Conservation (phyloP, 2,113 vertebrate species). For the Crotalus helleri region DNA sequence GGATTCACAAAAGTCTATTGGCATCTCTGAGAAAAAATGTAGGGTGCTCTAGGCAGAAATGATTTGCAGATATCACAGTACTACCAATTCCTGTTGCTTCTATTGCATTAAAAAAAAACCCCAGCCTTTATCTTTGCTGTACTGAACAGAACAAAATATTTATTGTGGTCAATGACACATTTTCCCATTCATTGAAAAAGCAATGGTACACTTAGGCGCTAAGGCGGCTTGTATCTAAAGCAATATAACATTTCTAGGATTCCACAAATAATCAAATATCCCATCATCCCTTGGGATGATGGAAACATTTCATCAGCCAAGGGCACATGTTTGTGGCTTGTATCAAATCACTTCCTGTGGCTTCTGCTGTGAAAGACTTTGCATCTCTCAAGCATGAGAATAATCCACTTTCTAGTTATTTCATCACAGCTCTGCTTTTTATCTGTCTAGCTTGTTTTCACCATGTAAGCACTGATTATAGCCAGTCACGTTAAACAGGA, state of each 20-base stretch:
- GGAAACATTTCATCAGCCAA: slow-evolving; percentile 1
- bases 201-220: background rate
- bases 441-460: background rate
- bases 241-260: background rate
- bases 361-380: background rate
- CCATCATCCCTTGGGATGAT: background rate
- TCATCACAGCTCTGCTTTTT: background rate
- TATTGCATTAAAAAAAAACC: background rate
- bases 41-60: background rate
- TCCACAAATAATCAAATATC: background rate
- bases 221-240: background rate
- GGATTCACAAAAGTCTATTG: background rate
- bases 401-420: background rate
- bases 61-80: background rate
- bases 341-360: background rate
- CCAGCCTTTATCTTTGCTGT: background rate
- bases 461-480: background rate
- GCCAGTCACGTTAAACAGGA: background rate
- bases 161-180: background rate
- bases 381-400: background rate
- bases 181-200: background rate
- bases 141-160: background rate
- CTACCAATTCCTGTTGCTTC: background rate
- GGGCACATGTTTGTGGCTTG: background rate
- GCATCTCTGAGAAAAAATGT: background rate